Base-by-base conservation (phyloP, 2,797 vertebrate genomes). In the Eurystomus glaucurus region DNA sequence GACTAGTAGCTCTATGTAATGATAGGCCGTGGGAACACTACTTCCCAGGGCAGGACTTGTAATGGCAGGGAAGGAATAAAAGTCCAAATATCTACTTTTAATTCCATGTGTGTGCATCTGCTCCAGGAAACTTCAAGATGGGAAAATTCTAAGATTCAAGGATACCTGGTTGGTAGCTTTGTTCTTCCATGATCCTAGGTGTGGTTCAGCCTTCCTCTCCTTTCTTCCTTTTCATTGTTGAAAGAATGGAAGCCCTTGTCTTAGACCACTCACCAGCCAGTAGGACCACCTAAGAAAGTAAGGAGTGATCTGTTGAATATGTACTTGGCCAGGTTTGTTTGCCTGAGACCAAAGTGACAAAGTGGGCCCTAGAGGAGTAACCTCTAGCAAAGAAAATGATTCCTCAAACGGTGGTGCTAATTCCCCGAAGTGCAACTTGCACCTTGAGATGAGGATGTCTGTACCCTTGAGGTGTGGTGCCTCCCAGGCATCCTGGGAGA, bases 391-490 rank as follows among this genome's bases (percentile, higher is more conserved):
- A 50, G 21, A 70, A 80, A 51, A 31, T 6, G 13, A 3, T 85
- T 93, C 60, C 68, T 90, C 15, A n/a, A 1, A 41, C 41, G 16
- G 5, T 52, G 51, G 7, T 35, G 16, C 39, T 76, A 5, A 5
- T 77, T 89, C 75, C 51, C 37, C 19, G 3, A 33, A 39, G 13
- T 4, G 11, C 20, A 61, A 37, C 29, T 79, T 41, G 28, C 39
- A 9, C 45, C 19, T 46, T 5, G 31, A 68, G 31, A 20, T 0
- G 0, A 65, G 57, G 20, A 15, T 54, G 19, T 48, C 39, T 0
- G 0, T 57, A 14, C 21, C 4, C 1, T 10, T 43, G 71, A 61
- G 43, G 5, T 60, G 15, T 0, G 0, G 9, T 50, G 35, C 52
- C 39, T 87, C 54, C 52, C 18, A 12, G 29, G 16, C 21, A 7